phyloP scores from a whole-genome alignment of 2,797 vertebrate species.

The Premnoplex brunnescens region DNA sequence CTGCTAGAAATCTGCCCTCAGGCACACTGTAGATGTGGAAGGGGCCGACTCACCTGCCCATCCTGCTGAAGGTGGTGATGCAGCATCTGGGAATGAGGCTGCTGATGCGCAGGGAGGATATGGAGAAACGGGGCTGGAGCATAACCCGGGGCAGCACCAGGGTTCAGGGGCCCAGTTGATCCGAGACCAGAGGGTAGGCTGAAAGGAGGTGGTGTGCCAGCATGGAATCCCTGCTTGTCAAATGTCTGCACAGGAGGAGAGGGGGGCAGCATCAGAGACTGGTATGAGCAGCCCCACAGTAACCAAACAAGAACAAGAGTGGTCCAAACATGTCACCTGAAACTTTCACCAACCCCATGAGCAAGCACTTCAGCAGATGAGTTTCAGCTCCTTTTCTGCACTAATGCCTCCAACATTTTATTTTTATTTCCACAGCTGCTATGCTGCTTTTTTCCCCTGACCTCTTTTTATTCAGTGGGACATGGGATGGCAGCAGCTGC shows the following conservation, averaged over 20 bases:
- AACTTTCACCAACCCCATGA: neutral
- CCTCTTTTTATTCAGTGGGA: neutral
- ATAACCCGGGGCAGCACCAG: constrained; percentile 87
- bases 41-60: constrained; percentile 81
- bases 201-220: constrained; percentile 91
- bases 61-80: constrained; percentile 94
- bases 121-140: constrained; percentile 90
- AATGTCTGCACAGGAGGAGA: neutral
- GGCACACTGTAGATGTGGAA: neutral
- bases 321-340: neutral
- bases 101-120: constrained; percentile 93
- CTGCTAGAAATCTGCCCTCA: neutral
- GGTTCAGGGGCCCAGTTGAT: constrained; percentile 88
- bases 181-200: constrained; percentile 90
- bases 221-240: constrained; percentile 16
- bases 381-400: neutral
- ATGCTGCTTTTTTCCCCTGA: neutral
- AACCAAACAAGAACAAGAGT: neutral
- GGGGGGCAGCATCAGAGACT: neutral
- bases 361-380: neutral
- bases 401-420: neutral
- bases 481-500: neutral
- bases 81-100: constrained; percentile 93
- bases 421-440: neutral
- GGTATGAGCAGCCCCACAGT: neutral